Evolutionary conservation across 1,140 invertebrate species (phyloP), one percentile per base, ranked within the genome.

Genomic region (Dendroctonus ponderosae): DNA sequence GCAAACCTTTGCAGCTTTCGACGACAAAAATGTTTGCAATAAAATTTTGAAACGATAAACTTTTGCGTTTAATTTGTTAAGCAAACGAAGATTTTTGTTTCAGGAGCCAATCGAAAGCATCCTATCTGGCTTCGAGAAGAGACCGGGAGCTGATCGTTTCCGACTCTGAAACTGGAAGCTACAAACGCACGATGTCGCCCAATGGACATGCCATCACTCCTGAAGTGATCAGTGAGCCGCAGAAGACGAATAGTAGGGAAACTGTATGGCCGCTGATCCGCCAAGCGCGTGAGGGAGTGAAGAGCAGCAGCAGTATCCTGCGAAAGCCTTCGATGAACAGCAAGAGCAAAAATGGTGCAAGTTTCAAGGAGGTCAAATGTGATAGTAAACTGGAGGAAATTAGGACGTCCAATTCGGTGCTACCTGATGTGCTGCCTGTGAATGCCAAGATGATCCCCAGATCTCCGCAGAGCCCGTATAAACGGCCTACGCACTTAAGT

Each of bases 101-200:
- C 82, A 91, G 89, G 80, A 90, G 86, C 72, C 88, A 90, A 73
- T 90, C 89, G 12, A 91, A 91, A 80, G 89, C 89, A 64, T 91
- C 89, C 43, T 91, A 90, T 76, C 78, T 91, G 79, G 85, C 87
- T 3, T 85, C 86, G 49, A 81, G 86, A 12, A 82, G 88, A 64
- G 89, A 89, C 72, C 80, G 85, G 39, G 87, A 87, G 66, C 80
- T 81, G 69, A 80, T 83, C 37, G 77, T 82, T 48, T 84, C 84
- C 49, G 85, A 85, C 68, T 84, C 85, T 5, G 85, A 90, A 72
- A 88, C 89, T 74, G 89, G 89, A 56, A 89, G 87, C 73, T 91
- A 91, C 78, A 88, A 90, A 73, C 79, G 88, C 40, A 90, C 89
- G 2, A 85, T 89, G 78, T 90, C 88, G 40, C 89, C 89, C 1